Evolutionary conservation across 1,140 invertebrate species (phyloP).

Genomic region (Choristoneura fumiferana): DNA sequence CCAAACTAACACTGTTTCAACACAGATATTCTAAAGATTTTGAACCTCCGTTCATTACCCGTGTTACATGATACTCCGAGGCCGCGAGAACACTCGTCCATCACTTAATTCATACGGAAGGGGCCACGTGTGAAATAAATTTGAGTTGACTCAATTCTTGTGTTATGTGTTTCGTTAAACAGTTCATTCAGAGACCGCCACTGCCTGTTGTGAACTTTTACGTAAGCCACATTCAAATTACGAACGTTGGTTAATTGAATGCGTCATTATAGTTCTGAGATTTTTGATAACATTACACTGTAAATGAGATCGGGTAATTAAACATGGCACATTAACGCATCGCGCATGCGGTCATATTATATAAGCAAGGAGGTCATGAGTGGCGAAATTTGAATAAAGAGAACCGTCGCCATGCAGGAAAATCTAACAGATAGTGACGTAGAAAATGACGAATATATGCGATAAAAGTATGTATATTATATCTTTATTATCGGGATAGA

Average conservation of each 20-base stretch:
- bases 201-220: constrained; percentile 27
- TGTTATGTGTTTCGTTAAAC: constrained; percentile 27
- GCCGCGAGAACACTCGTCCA: constrained; percentile 17
- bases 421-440: too few relatives aligned
- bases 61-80: constrained; percentile 19
- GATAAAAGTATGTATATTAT: too few relatives aligned
- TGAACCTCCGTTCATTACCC: constrained; percentile 5
- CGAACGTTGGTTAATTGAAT: constrained; percentile 29
- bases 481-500: neutral
- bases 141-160: constrained; percentile 18
- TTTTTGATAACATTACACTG: constrained; percentile 20
- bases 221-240: constrained; percentile 28
- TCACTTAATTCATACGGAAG: constrained; percentile 18
- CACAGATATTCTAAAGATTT: constrained; percentile 1
- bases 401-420: too few relatives aligned
- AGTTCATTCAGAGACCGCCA: constrained; percentile 22
- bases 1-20: neutral
- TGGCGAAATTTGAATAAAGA: constrained; percentile 7
- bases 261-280: constrained; percentile 24
- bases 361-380: constrained; percentile 15
- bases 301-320: constrained; percentile 14
- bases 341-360: constrained; percentile 4
- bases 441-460: too few relatives aligned
- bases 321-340: constrained; percentile 4
- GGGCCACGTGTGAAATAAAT: constrained; percentile 25